Base-by-base conservation (phyloP, 2,113 vertebrate species). In the Antigone vipio region DNA sequence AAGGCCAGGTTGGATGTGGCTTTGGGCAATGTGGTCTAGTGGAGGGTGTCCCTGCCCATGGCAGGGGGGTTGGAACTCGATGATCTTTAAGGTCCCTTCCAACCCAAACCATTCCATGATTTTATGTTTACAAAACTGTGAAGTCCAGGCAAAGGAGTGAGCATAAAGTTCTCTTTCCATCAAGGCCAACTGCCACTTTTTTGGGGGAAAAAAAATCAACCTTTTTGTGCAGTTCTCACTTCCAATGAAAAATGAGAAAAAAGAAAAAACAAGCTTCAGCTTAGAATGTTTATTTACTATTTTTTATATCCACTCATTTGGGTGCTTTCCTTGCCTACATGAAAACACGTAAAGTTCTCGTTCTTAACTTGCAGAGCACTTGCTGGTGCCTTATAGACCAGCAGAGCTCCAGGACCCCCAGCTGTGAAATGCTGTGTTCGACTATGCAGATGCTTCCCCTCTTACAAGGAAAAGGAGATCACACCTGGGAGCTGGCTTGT, bases 191-290 rank as follows among this genome's bases (percentile, higher is more conserved):
- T 72, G 42, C 5, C 5, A 15, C 13, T 44, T 80, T 55, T 17
- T 26, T 3, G 2, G 7, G 3, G 5, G 1, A 1, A 5, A 12
- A 47, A 17, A 15, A 29, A 9, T 7, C 1, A 1, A 66, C 12
- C 1, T 64, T 52, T 63, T 44, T 63, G 32, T 40, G 18, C 18
- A n/a, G 18, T 60, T 91, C 11, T 75, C 26, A 40, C 10, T 76
- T 52, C 9, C 14, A 73, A 18, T 22, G 24, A 17, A 68, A 75
- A 50, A 53, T 10, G 1, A 21, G 44, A 20, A 32, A 22, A 7
- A 12, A 4, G 11, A n/a, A 22, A 32, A 29, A 16, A 38, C 27
- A 52, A 55, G 2, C 24, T 85, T 81, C 42, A 45, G 26, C 55
- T 90, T 78, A 53, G 30, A 69, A 52, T 38, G 10, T 34, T 80